Evolutionary conservation across 2,888 invertebrate genomes (phyloP).

Genomic region (Pomacea canaliculata): DNA sequence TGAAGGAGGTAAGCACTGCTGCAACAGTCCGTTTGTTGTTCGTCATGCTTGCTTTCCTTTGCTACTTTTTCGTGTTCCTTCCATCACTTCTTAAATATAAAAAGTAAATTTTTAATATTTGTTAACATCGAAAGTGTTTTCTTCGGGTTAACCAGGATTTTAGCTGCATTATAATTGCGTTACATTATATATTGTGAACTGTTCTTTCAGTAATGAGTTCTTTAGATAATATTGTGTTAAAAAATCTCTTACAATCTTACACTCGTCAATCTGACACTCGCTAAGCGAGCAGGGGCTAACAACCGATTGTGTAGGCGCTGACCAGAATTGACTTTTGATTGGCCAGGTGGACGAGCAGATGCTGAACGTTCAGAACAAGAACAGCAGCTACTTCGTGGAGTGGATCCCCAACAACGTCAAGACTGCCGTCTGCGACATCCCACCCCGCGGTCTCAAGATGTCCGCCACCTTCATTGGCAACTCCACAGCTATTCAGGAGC

Average conservation of each 20-base stretch:
- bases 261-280: no score
- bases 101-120: no score
- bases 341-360: slow-evolving; percentile 79
- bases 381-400: slow-evolving; percentile 62
- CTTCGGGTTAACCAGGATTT: no score
- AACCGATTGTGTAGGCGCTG: neutral
- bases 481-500: slow-evolving; percentile 63
- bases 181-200: no score
- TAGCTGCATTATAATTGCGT: no score
- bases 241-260: no score
- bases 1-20: slow-evolving; percentile 27
- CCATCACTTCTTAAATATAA: no score
- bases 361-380: slow-evolving; percentile 80
- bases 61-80: neutral
- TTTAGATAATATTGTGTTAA: no score
- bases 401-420: slow-evolving; percentile 73
- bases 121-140: no score
- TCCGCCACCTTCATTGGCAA: slow-evolving; percentile 86
- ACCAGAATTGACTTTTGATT: neutral
- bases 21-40: neutral
- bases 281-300: no score
- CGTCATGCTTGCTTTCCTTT: neutral
- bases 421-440: slow-evolving; percentile 91
- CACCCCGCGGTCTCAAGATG: slow-evolving; percentile 82
- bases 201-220: no score